Base-by-base conservation (phyloP, 2,797 vertebrate genomes). In the Fratercula arctica region DNA sequence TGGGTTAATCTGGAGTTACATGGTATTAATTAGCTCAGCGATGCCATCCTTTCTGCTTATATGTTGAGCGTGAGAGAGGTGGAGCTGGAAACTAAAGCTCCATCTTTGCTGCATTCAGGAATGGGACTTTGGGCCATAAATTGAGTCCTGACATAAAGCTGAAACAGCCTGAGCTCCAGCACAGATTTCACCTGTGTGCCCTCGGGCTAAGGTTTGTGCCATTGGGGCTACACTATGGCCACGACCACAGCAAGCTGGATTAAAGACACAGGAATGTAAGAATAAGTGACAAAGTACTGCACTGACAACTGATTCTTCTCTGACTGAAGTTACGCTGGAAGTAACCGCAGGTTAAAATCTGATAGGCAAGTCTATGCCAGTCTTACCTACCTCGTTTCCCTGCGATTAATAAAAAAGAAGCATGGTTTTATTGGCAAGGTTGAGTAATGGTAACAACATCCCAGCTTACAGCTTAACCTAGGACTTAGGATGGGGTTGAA, bases 191-290 rank as follows among this genome's bases (percentile, higher is more conserved):
- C 51, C 43, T 28, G 3, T 12, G 18, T 17, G 20, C 33, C 19
- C 51, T 45, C 37, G 57, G 35, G n/a, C 31, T 68, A 4, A 43
- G 48, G 35, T 31, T 15, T 63, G 20, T 80, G 53, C 69, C 28
- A 10, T 1, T 24, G 31, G 11, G 64, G 39, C 68, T 69, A 25
- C 4, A 2, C 19, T 25, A 12, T 2, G 50, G 54, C 72, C 39
- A 53, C 37, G 23, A 10, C 6, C 56, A 11, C 0, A 4, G 33
- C 64, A 48, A 31, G 39, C 7, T 31, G 45, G 46, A 24, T 68
- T 69, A 50, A 43, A 66, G 63, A 16, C 19, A 37, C 31, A 12
- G 37, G 31, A 61, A 26, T 0, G 0, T 7, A 33, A 48, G 16
- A 60, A 20, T 20, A 7, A 45, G n/a, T 66, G 54, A 72, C 68